Conservation (phyloP, 2,888 invertebrate genomes). For the Rotaria macrura region DNA sequence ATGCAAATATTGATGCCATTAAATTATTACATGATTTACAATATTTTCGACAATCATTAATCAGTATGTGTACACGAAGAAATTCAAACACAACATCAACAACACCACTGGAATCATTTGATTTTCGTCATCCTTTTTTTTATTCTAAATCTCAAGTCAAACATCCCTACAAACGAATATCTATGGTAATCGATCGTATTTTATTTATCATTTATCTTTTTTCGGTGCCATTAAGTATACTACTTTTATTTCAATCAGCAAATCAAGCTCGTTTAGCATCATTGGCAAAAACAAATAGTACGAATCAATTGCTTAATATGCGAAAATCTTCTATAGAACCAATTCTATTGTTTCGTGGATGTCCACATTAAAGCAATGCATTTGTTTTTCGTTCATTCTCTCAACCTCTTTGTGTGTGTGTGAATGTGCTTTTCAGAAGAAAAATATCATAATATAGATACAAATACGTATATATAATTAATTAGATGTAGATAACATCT, state of each 20-base stretch:
- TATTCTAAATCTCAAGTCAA: neutral
- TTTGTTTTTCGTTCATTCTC: neutral
- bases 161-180: neutral
- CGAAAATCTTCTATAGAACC: neutral
- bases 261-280: neutral
- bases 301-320: neutral
- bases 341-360: neutral
- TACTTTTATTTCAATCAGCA: neutral
- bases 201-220: neutral
- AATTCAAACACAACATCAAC: neutral
- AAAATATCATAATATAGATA: neutral
- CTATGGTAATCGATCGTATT: neutral
- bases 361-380: neutral
- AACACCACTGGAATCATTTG: neutral
- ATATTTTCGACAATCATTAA: neutral
- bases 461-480: neutral
- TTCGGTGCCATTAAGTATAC: neutral
- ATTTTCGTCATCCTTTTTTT: neutral
- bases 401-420: neutral
- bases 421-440: neutral
- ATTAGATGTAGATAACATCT: neutral
- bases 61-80: neutral
- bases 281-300: neutral
- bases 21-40: neutral
- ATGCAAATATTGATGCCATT: neutral